These are phyloP conservation scores for Sebastes iracundus DNA, from an alignment of 2,797 vertebrate genomes.

Conservation along the genomic window DNA sequence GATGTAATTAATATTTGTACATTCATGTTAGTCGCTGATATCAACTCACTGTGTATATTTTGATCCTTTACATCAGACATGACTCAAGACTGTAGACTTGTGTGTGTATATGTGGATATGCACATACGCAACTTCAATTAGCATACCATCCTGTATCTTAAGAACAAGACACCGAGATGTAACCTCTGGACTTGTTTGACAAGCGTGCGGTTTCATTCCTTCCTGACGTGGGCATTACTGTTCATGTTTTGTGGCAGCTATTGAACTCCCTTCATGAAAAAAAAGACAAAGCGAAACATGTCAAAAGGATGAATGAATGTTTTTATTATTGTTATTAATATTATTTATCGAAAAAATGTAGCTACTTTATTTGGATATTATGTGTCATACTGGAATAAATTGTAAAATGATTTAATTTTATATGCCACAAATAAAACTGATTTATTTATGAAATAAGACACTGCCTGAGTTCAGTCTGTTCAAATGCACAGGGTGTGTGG, in stretches of 20 bases:
- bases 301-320: conserved; percentile 93
- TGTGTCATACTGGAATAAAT: conserved; percentile 99
- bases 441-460: conserved; percentile 96
- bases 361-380: conserved; percentile 90
- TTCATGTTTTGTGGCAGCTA: conserved; percentile 95
- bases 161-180: conserved; percentile 69
- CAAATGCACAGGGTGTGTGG: background rate
- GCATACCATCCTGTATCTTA: conserved; percentile 77
- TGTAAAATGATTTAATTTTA: conserved; percentile 99
- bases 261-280: conserved; percentile 79
- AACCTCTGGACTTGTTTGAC: conserved; percentile 73
- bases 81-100: conserved; percentile 83
- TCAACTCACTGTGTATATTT: conserved; percentile 84
- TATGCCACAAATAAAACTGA: conserved; percentile 97
- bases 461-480: conserved; percentile 49
- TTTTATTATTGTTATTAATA: conserved; percentile 86
- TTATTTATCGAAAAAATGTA: conserved; percentile 99
- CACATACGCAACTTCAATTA: conserved; percentile 78
- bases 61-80: conserved; percentile 78
- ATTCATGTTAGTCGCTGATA: conserved; percentile 80
- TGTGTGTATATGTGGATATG: conserved; percentile 79
- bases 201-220: conserved; percentile 85
- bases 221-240: conserved; percentile 89
- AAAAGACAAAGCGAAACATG: conserved; percentile 90
- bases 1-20: conserved; percentile 85